These are phyloP conservation scores for Lepus europaeus DNA, from an alignment of 2,113 vertebrate species.

Conservation along the genomic window DNA sequence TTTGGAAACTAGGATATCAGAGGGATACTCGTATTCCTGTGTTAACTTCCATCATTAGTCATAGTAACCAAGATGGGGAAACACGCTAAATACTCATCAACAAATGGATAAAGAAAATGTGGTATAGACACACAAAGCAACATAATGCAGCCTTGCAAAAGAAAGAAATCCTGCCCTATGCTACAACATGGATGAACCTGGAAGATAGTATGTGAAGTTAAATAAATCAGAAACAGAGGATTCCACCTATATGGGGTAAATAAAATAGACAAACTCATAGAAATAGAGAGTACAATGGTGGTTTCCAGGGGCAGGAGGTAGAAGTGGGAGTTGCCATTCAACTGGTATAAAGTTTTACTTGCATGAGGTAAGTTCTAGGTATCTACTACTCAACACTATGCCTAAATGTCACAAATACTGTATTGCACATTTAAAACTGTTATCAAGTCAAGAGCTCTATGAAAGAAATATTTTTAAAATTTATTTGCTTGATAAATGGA, in stretches of 20 bases:
- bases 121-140: not conserved
- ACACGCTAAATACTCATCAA: not conserved
- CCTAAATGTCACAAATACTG: not conserved
- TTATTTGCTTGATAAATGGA: no score
- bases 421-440: not conserved
- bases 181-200: not conserved
- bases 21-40: not conserved
- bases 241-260: not conserved
- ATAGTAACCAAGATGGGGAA: not conserved
- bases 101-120: not conserved
- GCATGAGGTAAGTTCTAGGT: not conserved
- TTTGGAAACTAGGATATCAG: not conserved
- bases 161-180: not conserved
- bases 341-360: not conserved
- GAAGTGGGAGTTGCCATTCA: not conserved
- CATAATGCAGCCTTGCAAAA: not conserved
- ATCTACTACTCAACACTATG: not conserved
- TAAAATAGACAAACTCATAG: not conserved
- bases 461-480: not conserved
- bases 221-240: not conserved
- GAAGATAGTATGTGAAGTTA: not conserved
- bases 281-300: not conserved
- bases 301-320: not conserved
- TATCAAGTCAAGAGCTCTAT: constrained; percentile 23
- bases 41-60: not conserved